Base-by-base conservation (phyloP, 2,888 invertebrate species). In the Drosophila mercatorum region DNA sequence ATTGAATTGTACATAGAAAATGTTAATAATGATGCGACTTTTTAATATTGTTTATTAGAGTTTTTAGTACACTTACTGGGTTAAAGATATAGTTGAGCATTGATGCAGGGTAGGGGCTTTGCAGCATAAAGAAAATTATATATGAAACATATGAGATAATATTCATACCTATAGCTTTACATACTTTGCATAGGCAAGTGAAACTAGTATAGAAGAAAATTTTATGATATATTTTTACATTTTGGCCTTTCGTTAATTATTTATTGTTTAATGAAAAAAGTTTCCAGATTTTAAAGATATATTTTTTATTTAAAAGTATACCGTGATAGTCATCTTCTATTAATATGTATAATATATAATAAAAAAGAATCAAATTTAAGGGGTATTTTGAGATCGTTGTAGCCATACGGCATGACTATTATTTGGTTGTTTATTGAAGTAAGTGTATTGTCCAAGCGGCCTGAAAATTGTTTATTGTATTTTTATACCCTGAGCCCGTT, bases 31-130 rank as follows among this genome's bases (percentile, higher is more conserved):
- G 17, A 17, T 17, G 41, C 26, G 22, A 17, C 14, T 5, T 3
- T 46, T 47, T 64, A 38, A 43, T n/a, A 63, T 53, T 65, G 65
- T 60, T 57, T 77, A 65, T 47, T 66, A 28, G 34, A 49, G 40
- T 68, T 65, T 60, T 46, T 65, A 11, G 10, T 26, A 43, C 38
- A 12, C 31, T 7, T 12, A 11, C 5, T 12, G 8, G 3, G 0
- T 28, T 3, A 40, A 2, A 2, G 34, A 34, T n/a, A 12, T 46
- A 6, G 7, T 40, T 22, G 1, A 8, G 8, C 8, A 3, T 14
- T 28, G 14, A n/a, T 3, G 6, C 12, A 4, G 6, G 4, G 1
- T 28, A 14, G 31, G 1, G 31, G 11, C 2, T 10, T 34, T 34
- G 10, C 10, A 28, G 8, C 8, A 28, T 46, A 17, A 17, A 0